Conservation (phyloP, 2,888 invertebrate species). For the Drosophila paramelanica region DNA sequence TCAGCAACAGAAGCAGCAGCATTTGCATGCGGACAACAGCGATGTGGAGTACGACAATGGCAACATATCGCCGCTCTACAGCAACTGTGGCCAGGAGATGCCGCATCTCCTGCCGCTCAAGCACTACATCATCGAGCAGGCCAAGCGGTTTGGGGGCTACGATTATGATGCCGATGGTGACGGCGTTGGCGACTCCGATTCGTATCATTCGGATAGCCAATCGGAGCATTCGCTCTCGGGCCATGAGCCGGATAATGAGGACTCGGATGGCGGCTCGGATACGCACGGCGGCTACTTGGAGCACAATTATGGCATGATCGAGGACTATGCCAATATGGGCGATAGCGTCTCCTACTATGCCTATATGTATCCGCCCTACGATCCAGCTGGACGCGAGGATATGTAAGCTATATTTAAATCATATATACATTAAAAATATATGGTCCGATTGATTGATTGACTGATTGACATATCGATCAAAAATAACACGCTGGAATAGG, state of each 20-base stretch:
- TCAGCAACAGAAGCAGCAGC: slow-evolving; percentile 72
- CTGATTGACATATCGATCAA: no score
- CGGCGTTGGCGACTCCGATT: slow-evolving; percentile 89
- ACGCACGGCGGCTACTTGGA: slow-evolving; percentile 88
- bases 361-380: slow-evolving; percentile 87
- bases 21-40: slow-evolving; percentile 80
- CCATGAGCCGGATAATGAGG: slow-evolving; percentile 91
- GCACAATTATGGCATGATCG: slow-evolving; percentile 86
- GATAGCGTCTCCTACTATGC: slow-evolving; percentile 88
- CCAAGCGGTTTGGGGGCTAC: slow-evolving; percentile 89
- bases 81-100: slow-evolving; percentile 90
- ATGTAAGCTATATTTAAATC: slow-evolving; percentile 72
- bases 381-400: slow-evolving; percentile 86
- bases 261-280: slow-evolving; percentile 89
- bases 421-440: no score
- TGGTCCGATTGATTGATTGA: no score
- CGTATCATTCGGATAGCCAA: slow-evolving; percentile 91
- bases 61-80: slow-evolving; percentile 88
- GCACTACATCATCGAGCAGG: slow-evolving; percentile 95
- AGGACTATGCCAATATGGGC: slow-evolving; percentile 85
- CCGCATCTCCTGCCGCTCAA: slow-evolving; percentile 93
- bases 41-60: slow-evolving; percentile 87
- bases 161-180: slow-evolving; percentile 86
- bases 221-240: slow-evolving; percentile 88
- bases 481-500: no score